Conservation (phyloP, 2,113 vertebrate species). For the Diglossa brunneiventris region DNA sequence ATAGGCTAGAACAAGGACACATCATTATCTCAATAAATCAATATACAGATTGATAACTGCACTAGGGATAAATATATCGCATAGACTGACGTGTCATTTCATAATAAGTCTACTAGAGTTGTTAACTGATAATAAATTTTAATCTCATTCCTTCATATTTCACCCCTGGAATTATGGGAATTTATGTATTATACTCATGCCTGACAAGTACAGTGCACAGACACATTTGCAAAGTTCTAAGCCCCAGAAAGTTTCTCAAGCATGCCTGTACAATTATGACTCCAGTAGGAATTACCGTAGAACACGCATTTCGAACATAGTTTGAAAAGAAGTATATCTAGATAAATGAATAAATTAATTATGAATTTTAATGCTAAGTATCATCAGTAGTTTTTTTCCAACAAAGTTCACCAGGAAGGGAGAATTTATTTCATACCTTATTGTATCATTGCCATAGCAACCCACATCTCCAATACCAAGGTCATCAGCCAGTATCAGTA, state of each 20-base stretch:
- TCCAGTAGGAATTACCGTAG: not conserved
- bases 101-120: not conserved
- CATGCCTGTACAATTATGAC: not conserved
- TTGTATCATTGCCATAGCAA: slow-evolving; percentile 85
- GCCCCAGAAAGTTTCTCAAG: not conserved
- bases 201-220: not conserved
- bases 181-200: not conserved
- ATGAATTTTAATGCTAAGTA: not conserved
- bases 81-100: not conserved
- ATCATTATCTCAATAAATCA: not conserved
- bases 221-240: not conserved
- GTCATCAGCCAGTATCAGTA: slow-evolving; percentile 85
- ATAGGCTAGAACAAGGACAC: not conserved
- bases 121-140: not conserved
- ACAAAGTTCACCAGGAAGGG: not conserved
- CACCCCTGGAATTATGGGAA: not conserved
- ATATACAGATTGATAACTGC: not conserved
- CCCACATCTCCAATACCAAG: slow-evolving; percentile 86
- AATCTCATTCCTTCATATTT: not conserved
- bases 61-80: not conserved
- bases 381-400: not conserved
- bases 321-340: not conserved
- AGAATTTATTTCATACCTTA: slow-evolving; percentile 71
- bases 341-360: not conserved
- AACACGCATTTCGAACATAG: not conserved